A percentile compares a stretch with the other conserved stretches of the same genome.
Conservation (phyloP, 2,113 vertebrate species). For the Diphyllodes magnificus region DNA sequence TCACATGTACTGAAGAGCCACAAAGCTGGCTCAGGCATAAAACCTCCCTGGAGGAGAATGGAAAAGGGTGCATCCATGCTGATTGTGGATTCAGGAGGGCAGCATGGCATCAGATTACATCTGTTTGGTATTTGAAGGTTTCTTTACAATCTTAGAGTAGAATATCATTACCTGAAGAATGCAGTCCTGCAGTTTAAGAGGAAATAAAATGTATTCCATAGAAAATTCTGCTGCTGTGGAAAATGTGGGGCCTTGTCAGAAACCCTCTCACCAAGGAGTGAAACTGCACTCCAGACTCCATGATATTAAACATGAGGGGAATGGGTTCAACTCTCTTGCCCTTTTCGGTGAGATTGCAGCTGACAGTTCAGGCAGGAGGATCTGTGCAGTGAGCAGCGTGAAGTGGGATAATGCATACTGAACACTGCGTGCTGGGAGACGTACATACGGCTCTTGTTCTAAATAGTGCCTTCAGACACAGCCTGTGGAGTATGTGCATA, state of each 20-base stretch:
- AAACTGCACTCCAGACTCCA: neutral
- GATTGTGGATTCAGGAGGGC: neutral
- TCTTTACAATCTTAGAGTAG: neutral
- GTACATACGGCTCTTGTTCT: constrained; percentile 22
- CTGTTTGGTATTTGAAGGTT: neutral
- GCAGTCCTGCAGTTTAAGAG: neutral
- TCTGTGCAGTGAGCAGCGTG: constrained; percentile 29
- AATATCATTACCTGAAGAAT: neutral
- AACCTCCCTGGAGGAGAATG: neutral
- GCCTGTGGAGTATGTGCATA: constrained; percentile 9
- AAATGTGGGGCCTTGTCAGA: neutral
- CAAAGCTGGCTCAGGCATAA: neutral
- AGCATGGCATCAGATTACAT: neutral
- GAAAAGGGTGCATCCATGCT: neutral
- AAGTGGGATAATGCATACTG: constrained; percentile 57
- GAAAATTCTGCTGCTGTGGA: neutral
- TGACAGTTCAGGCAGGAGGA: constrained; percentile 50
- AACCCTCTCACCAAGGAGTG: neutral
- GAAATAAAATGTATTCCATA: neutral
- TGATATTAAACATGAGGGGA: neutral
- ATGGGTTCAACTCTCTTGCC: constrained; percentile 21
- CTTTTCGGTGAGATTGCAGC: constrained; percentile 36
- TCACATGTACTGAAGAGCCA: neutral
- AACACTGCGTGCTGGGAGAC: constrained; percentile 39
- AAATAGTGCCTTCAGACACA: constrained; percentile 42